phyloP scores from a whole-genome alignment of 2,113 vertebrate species.

The Ammodytes marinus region DNA sequence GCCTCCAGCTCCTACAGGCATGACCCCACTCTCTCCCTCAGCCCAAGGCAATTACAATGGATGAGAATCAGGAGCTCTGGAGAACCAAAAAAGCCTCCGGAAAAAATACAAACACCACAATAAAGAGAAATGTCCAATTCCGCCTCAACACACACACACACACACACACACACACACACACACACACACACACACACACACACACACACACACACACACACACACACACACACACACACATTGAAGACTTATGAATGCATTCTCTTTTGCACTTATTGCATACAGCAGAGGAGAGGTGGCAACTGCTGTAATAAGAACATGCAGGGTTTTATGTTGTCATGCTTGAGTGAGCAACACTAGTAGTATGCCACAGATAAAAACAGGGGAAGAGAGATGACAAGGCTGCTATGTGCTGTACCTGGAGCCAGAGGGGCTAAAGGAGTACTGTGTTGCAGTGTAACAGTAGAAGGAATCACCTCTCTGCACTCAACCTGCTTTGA shows the following conservation, averaged over 20 bases:
- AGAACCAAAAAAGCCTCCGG: slow-evolving; percentile 47
- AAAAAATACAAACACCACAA: slow-evolving; percentile 64
- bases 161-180: too few relatives aligned
- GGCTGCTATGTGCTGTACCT: slow-evolving; percentile 38
- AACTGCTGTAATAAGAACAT: slow-evolving; percentile 36
- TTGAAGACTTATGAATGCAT: slow-evolving; percentile 65
- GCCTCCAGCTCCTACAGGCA: slow-evolving; percentile 64
- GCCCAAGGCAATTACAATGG: slow-evolving; percentile 77
- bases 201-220: too few relatives aligned
- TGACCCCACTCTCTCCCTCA: slow-evolving; percentile 70
- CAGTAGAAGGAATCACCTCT: slow-evolving; percentile 56
- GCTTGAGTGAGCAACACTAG: slow-evolving; percentile 36
- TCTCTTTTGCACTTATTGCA: slow-evolving; percentile 61
- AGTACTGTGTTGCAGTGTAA: slow-evolving; percentile 56
- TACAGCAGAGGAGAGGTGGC: slow-evolving; percentile 35
- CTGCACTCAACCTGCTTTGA: slow-evolving; percentile 79
- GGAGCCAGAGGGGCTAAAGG: slow-evolving; percentile 56
- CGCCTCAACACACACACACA: slow-evolving; percentile 21
- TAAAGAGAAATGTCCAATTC: slow-evolving; percentile 63
- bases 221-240: slow-evolving; percentile 13
- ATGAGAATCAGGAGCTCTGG: slow-evolving; percentile 58
- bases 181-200: too few relatives aligned
- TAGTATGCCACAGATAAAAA: slow-evolving; percentile 57
- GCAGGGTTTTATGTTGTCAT: neutral
- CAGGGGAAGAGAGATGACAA: slow-evolving; percentile 53